These are phyloP conservation scores for Drosophila tanythrix DNA, from an alignment of 2,888 invertebrate species.

Conservation along the genomic window DNA sequence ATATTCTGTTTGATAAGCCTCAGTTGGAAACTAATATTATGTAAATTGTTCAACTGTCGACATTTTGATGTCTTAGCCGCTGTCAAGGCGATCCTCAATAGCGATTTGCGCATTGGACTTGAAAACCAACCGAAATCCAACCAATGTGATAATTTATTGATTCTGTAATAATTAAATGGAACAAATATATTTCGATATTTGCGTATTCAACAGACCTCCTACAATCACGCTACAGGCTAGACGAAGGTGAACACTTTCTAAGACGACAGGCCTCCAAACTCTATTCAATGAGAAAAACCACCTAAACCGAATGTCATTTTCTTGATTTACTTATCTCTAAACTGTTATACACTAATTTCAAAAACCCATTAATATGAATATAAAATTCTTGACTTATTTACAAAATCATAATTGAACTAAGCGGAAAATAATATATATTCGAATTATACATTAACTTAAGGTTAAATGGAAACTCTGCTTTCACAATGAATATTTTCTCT, in stretches of 20 bases:
- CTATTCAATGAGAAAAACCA: background rate
- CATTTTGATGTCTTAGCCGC: constrained; percentile 54
- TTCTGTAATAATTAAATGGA: constrained; percentile 2
- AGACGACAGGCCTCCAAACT: constrained; percentile 27
- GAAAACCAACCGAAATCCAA: constrained; percentile 9
- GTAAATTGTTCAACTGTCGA: constrained; percentile 60
- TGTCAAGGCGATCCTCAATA: constrained; percentile 55
- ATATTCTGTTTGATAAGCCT: constrained; percentile 54
- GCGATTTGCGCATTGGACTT: constrained; percentile 43
- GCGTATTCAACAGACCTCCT: constrained; percentile 22
- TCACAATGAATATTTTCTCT: background rate
- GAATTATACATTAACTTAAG: background rate
- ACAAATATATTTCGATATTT: constrained; percentile 1
- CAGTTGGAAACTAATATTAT: constrained; percentile 55
- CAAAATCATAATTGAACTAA: background rate
- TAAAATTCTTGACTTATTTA: background rate
- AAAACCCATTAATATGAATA: background rate
- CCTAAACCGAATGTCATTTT: background rate
- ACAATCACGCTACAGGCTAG: constrained; percentile 2
- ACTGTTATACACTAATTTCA: background rate
- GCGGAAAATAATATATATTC: background rate
- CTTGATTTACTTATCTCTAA: background rate
- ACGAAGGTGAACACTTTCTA: constrained; percentile 39
- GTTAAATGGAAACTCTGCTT: background rate
- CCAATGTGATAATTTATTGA: background rate